A percentile compares a stretch with the other conserved stretches of the same genome.
Evolutionary conservation across 2,797 vertebrate species (phyloP).

Genomic region (Thaleichthys pacificus): DNA sequence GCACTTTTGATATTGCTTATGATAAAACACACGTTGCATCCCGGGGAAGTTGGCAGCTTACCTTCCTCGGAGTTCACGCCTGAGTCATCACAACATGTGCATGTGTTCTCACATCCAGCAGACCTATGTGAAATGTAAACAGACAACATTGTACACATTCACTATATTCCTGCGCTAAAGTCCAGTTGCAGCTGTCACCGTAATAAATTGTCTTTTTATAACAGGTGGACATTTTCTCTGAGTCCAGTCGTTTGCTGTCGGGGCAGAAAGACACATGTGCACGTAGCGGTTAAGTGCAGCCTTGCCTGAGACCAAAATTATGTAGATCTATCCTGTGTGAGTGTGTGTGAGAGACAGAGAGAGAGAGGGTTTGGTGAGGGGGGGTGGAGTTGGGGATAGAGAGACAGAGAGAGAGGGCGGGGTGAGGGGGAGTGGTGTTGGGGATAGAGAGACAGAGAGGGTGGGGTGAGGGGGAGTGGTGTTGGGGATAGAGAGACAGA

Average conservation of each 20-base stretch:
- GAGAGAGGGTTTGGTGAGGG: not conserved
- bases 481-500: not conserved
- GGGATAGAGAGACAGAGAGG: not conserved
- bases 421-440: slow-evolving; percentile 13
- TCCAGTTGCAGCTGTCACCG: slow-evolving; percentile 76
- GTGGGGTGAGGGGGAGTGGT: slow-evolving; percentile 16
- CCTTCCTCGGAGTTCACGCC: not conserved
- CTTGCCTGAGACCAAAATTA: not conserved
- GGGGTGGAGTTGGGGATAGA: not conserved
- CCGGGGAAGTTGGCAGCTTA: not conserved
- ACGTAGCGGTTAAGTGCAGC: not conserved
- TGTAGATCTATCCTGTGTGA: not conserved
- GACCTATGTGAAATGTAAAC: slow-evolving; percentile 26
- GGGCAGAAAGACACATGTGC: slow-evolving; percentile 28
- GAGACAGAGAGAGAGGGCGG: not conserved
- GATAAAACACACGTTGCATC: not conserved
- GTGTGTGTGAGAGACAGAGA: not conserved
- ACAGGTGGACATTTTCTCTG: slow-evolving; percentile 70
- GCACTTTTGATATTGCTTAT: not conserved
- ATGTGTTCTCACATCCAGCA: not conserved
- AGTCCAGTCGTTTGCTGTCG: slow-evolving; percentile 16
- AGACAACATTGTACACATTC: slow-evolving; percentile 57
- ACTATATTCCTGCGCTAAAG: slow-evolving; percentile 66
- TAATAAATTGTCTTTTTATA: slow-evolving; percentile 84
- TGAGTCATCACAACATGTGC: not conserved